phyloP scores from a whole-genome alignment of 2,888 invertebrate genomes.

The Pseudococcus jackbeardsleyi region DNA sequence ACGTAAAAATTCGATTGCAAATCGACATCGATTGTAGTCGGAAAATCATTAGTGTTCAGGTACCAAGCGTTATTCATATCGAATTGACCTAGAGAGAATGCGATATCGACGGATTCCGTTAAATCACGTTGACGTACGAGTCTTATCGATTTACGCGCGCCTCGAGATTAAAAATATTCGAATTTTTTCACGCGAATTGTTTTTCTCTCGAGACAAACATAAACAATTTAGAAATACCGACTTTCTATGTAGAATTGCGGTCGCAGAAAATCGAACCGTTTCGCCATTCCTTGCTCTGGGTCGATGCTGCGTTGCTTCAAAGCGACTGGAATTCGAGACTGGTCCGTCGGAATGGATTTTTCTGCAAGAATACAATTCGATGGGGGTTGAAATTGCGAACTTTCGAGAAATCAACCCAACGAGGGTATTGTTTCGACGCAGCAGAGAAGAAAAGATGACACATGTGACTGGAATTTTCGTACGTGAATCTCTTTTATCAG shows the following conservation, averaged over 20 bases:
- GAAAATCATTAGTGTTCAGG: background rate
- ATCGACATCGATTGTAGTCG: slow-evolving; percentile 56
- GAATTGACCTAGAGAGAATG: slow-evolving; percentile 29
- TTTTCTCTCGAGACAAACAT: background rate
- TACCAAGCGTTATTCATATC: background rate
- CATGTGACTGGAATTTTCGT: slow-evolving; percentile 7
- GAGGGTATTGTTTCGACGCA: background rate
- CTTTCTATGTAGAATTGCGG: background rate
- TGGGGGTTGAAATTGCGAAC: too few relatives aligned
- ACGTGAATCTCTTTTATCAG: background rate
- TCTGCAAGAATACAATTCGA: background rate
- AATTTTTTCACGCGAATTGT: slow-evolving; percentile 12
- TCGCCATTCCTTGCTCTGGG: background rate
- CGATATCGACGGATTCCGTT: background rate
- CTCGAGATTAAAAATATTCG: slow-evolving; percentile 14
- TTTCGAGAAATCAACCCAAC: background rate
- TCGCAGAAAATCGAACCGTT: background rate
- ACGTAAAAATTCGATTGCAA: slow-evolving; percentile 52
- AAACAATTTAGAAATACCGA: slow-evolving; percentile 20
- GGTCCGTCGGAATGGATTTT: background rate
- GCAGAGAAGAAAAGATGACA: background rate
- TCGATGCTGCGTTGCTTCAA: background rate
- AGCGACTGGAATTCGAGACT: background rate
- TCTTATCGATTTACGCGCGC: slow-evolving; percentile 8
- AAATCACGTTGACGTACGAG: slow-evolving; percentile 27